These are phyloP conservation scores for Physocephala rufipes DNA, from an alignment of 2,888 invertebrate species.

Conservation along the genomic window DNA sequence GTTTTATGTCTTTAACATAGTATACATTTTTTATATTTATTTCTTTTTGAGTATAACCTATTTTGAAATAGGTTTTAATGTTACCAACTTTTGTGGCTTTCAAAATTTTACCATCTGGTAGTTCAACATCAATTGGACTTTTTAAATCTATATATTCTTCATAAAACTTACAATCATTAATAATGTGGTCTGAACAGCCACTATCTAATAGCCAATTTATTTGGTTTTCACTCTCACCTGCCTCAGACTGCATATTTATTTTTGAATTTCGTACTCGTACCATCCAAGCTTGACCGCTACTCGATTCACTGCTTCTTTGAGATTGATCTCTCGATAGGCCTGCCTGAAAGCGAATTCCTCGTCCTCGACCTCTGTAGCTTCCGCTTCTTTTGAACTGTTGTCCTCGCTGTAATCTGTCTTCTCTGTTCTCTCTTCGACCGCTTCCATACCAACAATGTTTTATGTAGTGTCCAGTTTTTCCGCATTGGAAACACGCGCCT, in stretches of 20 bases:
- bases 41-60: background rate
- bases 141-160: background rate
- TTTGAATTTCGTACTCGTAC: background rate
- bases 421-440: conserved; percentile 10
- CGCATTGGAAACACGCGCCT: conserved; percentile 13
- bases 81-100: conserved; percentile 30
- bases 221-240: background rate
- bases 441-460: background rate
- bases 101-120: conserved; percentile 33
- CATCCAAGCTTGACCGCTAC: too few relatives aligned
- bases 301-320: too few relatives aligned
- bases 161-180: conserved; percentile 16
- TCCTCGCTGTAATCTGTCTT: conserved; percentile 1
- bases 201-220: conserved; percentile 37
- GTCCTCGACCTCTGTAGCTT: background rate
- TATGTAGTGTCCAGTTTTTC: conserved; percentile 2
- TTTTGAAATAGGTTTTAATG: conserved; percentile 14
- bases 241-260: conserved; percentile 6
- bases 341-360: too few relatives aligned
- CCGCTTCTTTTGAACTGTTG: conserved; percentile 12
- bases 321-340: too few relatives aligned
- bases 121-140: conserved; percentile 24
- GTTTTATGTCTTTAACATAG: conserved; percentile 30
- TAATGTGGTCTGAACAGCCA: conserved; percentile 38
- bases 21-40: conserved; percentile 25